phyloP scores from a whole-genome alignment of 2,888 invertebrate genomes.

The Platycheirus rosarum region DNA sequence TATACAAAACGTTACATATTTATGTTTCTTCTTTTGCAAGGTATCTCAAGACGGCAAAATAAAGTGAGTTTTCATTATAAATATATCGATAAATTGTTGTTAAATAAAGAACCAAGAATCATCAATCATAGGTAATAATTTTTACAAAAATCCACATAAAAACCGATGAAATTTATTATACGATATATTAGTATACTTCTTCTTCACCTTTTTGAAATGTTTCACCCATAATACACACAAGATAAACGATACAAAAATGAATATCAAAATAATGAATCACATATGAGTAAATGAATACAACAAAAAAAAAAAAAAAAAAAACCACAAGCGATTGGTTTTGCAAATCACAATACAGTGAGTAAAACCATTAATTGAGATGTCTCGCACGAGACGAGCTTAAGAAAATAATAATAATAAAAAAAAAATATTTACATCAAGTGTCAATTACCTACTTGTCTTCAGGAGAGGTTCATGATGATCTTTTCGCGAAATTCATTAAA shows the following conservation, averaged over 20 bases:
- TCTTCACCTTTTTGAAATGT: background rate
- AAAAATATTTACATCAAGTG: constrained; percentile 31
- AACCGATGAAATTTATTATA: too few species aligned
- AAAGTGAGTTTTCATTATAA: too few species aligned
- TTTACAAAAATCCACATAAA: too few species aligned
- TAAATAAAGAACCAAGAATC: too few species aligned
- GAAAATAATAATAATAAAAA: constrained; percentile 10
- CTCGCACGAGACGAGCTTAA: background rate
- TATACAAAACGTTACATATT: too few species aligned
- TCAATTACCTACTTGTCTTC: constrained; percentile 17
- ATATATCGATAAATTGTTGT: too few species aligned
- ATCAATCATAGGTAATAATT: too few species aligned
- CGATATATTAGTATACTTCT: too few species aligned
- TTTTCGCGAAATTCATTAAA: too few species aligned
- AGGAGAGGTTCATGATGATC: constrained; percentile 42
- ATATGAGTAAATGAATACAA: background rate
- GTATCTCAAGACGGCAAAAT: too few species aligned
- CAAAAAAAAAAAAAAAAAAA: background rate
- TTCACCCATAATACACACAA: background rate
- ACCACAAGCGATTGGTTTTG: background rate
- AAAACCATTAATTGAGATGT: constrained; percentile 26
- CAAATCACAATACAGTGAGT: constrained; percentile 31
- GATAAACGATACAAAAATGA: background rate
- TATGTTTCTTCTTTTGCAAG: too few species aligned
- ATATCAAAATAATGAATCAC: constrained; percentile 9